phyloP scores from a whole-genome alignment of 1,140 invertebrate genomes.

The Gonioctena quinquepunctata region DNA sequence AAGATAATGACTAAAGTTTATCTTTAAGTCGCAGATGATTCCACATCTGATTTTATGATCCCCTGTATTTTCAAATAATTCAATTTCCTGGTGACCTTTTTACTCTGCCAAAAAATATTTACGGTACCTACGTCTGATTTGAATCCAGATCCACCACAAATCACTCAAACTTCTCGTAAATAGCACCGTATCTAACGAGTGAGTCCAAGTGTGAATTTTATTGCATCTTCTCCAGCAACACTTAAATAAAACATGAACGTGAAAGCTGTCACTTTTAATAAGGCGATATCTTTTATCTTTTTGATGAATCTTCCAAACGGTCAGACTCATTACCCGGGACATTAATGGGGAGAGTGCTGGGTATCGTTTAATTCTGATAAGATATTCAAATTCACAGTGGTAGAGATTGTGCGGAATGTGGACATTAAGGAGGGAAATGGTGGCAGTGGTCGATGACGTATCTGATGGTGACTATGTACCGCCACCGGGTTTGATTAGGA shows the following conservation, averaged over 20 bases:
- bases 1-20: no score
- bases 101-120: no score
- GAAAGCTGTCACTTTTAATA: constrained; percentile 11
- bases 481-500: background rate
- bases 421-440: background rate
- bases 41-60: no score
- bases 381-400: constrained; percentile 4
- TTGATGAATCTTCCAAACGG: constrained; percentile 4
- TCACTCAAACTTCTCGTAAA: background rate
- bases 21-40: no score
- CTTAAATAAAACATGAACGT: background rate
- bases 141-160: no score
- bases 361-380: constrained; percentile 12
- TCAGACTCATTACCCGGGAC: background rate
- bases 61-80: no score
- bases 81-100: no score
- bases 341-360: background rate
- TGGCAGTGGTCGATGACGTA: background rate
- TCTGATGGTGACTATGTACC: background rate
- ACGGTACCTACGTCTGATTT: no score
- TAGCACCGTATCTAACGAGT: background rate
- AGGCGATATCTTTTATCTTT: constrained; percentile 9
- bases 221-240: background rate
- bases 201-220: background rate
- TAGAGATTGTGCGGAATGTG: background rate